Evolutionary conservation across 2,888 invertebrate genomes (phyloP).

Genomic region (Lithophane socia): DNA sequence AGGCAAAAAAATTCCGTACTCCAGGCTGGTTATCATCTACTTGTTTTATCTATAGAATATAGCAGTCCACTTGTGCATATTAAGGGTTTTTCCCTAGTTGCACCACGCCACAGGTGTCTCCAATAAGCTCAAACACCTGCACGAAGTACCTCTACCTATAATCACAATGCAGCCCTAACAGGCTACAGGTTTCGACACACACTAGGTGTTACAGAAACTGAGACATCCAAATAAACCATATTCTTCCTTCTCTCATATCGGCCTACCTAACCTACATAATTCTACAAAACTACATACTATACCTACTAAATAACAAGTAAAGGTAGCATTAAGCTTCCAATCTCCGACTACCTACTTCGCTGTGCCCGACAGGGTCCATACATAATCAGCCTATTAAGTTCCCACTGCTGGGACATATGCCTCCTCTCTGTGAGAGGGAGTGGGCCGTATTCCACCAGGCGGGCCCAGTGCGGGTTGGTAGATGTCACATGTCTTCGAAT

Average conservation of each 20-base stretch:
- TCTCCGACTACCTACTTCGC: not conserved
- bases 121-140: conserved; percentile 14
- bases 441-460: too few species aligned
- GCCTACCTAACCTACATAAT: not conserved
- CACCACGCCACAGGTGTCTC: conserved; percentile 19
- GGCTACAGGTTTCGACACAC: conserved; percentile 4
- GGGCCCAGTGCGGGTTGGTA: too few species aligned
- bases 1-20: not conserved
- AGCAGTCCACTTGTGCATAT: not conserved
- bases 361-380: not conserved
- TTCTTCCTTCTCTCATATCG: not conserved
- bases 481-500: too few species aligned
- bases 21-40: not conserved
- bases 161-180: not conserved
- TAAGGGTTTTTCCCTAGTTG: not conserved
- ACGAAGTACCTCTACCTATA: not conserved
- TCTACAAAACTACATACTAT: not conserved
- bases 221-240: not conserved
- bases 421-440: too few species aligned
- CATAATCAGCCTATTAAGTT: too few species aligned
- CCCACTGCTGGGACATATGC: too few species aligned
- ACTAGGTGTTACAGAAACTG: not conserved
- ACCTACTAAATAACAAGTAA: not conserved
- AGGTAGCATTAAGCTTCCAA: not conserved
- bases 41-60: too few species aligned